A percentile compares a stretch with the other conserved stretches of the same genome.
Conservation (phyloP, 2,888 invertebrate species). For the Machimus atricapillus region DNA sequence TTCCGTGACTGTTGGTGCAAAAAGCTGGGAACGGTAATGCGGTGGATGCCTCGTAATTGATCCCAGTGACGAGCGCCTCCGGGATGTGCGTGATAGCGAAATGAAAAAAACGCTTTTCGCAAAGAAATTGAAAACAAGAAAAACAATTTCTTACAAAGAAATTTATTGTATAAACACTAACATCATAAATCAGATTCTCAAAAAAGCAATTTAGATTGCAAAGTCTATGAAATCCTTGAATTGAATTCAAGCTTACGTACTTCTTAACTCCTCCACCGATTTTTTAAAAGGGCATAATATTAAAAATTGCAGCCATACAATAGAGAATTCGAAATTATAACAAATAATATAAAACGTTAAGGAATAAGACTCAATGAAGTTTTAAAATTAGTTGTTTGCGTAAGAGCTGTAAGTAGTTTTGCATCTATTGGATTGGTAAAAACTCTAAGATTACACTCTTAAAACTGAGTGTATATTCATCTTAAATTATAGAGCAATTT, state of each 20-base stretch:
- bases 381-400: too few relatives aligned
- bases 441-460: too few relatives aligned
- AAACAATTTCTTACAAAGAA: neutral
- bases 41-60: neutral
- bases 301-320: too few relatives aligned
- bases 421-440: too few relatives aligned
- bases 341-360: too few relatives aligned
- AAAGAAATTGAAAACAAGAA: neutral
- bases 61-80: neutral
- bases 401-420: too few relatives aligned
- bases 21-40: neutral
- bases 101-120: neutral
- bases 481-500: too few relatives aligned
- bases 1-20: neutral
- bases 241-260: neutral
- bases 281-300: too few relatives aligned
- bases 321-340: too few relatives aligned
- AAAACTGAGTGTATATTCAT: too few relatives aligned
- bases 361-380: too few relatives aligned
- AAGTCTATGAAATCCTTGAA: neutral
- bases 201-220: neutral
- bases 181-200: neutral
- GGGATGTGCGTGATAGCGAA: neutral
- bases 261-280: too few relatives aligned
- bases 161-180: neutral